Evolutionary conservation across 2,888 invertebrate genomes (phyloP), one percentile per base, ranked within the genome.

Genomic region (Argyresthia albistria): DNA sequence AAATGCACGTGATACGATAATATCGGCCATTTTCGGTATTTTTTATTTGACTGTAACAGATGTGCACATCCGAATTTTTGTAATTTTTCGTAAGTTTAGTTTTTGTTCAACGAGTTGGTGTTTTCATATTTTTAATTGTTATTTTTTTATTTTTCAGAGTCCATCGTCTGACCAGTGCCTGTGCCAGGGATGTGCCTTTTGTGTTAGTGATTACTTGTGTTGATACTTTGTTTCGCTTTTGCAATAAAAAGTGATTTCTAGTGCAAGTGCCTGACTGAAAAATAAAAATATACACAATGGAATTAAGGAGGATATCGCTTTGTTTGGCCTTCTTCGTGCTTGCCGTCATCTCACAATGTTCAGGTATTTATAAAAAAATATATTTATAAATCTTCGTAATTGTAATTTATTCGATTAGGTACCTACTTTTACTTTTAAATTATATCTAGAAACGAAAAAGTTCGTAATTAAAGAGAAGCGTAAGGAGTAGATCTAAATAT

Each of bases 111-210:
- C 25, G 6, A 25, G 25, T 6, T 25, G 2, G 25, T 25, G 25
- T 25, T 25, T 25, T n/a, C n/a, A 25, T 4, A 4, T 25, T 25
- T 25, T 43, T 43, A 43, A 43, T 12, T 43, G 25, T 50, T 52
- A 51, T 49, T 57, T 54, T 56, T 63, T 56, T 63, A 67, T 67
- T 53, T 62, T 66, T 69, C 67, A 48, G 78, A 79, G 77, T 74
- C 69, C 62, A 58, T 54, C 67, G 65, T 70, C 62, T 55, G 46
- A 56, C 60, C 68, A 77, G 83, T 81, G 82, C 80, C 82, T 76
- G 58, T 61, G 64, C 60, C 66, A 71, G 70, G 71, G 66, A 75
- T 73, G 84, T 84, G 84, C 83, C 82, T 82, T 80, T 56, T 68
- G 79, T 80, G 81, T 65, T 58, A 68, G 77, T 80, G 80, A 58